A percentile compares a stretch with the other conserved stretches of the same genome.
These are phyloP conservation scores for Cardiocondyla obscurior DNA, from an alignment of 1,140 invertebrate genomes.

Conservation along the genomic window DNA sequence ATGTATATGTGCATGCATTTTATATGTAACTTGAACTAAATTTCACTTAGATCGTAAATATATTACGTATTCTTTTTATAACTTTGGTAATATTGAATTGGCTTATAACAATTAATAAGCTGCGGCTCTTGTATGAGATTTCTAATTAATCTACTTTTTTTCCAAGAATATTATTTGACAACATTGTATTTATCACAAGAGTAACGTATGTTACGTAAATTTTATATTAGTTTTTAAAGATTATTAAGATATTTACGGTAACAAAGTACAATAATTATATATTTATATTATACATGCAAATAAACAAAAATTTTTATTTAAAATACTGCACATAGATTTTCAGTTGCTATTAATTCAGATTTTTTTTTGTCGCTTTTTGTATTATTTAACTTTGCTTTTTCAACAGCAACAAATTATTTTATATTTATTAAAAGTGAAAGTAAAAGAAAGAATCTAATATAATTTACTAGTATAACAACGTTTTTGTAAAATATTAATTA, in stretches of 20 bases:
- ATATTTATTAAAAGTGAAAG: conserved; percentile 3
- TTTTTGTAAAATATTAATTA: conserved; percentile 17
- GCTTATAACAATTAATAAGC: conserved; percentile 2
- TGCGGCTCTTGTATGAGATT: background rate
- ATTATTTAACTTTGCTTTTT: background rate
- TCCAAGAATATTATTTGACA: background rate
- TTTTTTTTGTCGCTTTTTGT: background rate
- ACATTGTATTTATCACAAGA: background rate
- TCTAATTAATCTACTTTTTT: background rate
- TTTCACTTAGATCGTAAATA: conserved; percentile 34
- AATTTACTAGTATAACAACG: background rate
- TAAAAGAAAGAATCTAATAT: background rate
- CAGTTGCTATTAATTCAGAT: background rate
- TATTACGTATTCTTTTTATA: background rate
- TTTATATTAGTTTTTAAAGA: background rate
- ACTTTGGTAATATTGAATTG: conserved; percentile 33
- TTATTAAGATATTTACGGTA: background rate
- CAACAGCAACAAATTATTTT: background rate
- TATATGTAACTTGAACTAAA: background rate
- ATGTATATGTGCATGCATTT: background rate
- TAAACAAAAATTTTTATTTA: background rate
- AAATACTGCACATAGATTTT: conserved; percentile 40
- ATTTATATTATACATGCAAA: background rate
- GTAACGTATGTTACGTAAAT: background rate
- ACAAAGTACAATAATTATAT: conserved; percentile 31